Evolutionary conservation across 2,113 vertebrate species (phyloP).

Genomic region (Brevimyrus niger): DNA sequence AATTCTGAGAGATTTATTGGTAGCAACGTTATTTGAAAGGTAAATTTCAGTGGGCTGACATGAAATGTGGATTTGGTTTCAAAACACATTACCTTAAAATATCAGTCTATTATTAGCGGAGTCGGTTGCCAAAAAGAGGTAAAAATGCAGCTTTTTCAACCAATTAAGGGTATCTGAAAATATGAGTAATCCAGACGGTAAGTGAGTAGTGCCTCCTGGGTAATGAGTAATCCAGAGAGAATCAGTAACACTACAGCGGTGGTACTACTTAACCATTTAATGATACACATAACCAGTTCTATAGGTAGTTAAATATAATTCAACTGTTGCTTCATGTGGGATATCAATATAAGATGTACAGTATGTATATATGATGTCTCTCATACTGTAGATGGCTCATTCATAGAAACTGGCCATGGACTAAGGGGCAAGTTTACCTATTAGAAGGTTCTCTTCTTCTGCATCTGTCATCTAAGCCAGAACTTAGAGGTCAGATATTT

Average conservation of each 20-base stretch:
- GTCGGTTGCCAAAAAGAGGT: not conserved
- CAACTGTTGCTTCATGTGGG: not conserved
- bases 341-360: no score
- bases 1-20: not conserved
- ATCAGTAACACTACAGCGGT: not conserved
- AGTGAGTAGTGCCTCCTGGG: not conserved
- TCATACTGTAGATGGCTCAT: not conserved
- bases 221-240: not conserved
- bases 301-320: no score
- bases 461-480: not conserved
- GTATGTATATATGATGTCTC: not conserved
- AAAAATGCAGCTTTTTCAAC: not conserved
- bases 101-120: not conserved
- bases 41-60: not conserved
- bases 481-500: not conserved
- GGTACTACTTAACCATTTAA: not conserved
- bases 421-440: not conserved
- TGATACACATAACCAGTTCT: not conserved
- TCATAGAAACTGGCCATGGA: not conserved
- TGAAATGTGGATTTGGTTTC: conserved; percentile 2
- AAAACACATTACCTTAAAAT: not conserved
- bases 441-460: not conserved
- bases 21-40: not conserved
- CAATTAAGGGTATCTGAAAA: not conserved
- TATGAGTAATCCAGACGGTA: not conserved